Evolutionary conservation across 2,113 vertebrate species (phyloP).

Genomic region (Asarcornis scutulata): DNA sequence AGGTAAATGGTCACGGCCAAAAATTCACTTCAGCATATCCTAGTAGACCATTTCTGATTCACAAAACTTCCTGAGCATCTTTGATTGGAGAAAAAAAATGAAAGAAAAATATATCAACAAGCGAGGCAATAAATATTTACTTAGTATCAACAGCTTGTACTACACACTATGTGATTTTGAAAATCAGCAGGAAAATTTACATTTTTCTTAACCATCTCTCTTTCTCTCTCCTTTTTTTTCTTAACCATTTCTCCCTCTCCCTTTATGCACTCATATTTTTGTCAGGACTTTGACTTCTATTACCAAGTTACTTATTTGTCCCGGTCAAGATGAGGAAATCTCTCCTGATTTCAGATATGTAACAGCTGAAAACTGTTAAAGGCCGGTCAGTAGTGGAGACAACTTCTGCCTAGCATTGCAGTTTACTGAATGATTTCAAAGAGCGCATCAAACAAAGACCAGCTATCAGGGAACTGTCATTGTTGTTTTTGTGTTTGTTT

Average conservation of each 20-base stretch:
- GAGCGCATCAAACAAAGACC: background rate
- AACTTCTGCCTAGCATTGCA: background rate
- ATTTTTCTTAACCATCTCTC: background rate
- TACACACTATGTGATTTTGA: background rate
- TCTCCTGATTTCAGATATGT: background rate
- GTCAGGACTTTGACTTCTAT: background rate
- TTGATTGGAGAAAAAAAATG: background rate
- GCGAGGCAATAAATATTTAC: background rate
- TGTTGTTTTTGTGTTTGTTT: background rate
- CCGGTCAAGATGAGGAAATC: background rate
- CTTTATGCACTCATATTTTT: background rate
- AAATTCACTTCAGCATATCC: background rate
- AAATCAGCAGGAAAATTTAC: background rate
- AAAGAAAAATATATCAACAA: background rate
- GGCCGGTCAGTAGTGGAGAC: background rate
- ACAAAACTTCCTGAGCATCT: slow-evolving; percentile 19
- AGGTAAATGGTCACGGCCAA: slow-evolving; percentile 17
- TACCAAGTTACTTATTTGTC: background rate
- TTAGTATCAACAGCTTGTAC: background rate
- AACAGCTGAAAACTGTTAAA: background rate
- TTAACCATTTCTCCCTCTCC: background rate
- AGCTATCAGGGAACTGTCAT: background rate
- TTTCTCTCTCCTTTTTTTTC: background rate
- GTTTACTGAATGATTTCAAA: background rate
- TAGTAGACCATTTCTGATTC: background rate